These are phyloP conservation scores for Eubasilissa regina DNA, from an alignment of 1,140 invertebrate genomes.

Conservation along the genomic window DNA sequence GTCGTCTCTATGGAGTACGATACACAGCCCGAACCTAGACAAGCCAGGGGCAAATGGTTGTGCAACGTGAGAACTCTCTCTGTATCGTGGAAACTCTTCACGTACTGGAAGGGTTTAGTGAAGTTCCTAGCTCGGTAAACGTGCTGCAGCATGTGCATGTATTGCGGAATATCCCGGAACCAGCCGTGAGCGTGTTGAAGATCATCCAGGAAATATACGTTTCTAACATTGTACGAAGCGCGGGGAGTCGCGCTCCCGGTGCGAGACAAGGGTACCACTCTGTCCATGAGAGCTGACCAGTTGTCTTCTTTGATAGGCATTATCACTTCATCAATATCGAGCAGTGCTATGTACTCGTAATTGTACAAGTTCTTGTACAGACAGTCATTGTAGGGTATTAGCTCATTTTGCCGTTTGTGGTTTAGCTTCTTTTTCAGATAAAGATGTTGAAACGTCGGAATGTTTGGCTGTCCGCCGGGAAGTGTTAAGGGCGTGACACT, in stretches of 20 bases:
- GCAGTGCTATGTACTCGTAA: conserved; percentile 91
- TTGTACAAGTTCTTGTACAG: conserved; percentile 93
- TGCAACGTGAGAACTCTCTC: conserved; percentile 90
- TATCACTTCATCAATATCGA: conserved; percentile 96
- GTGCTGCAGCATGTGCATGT: conserved; percentile 96
- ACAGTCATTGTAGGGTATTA: conserved; percentile 98
- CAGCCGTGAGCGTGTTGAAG: conserved; percentile 86
- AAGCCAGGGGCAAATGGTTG: conserved; percentile 94
- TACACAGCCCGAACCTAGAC: conserved; percentile 87
- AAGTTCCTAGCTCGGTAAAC: conserved; percentile 92
- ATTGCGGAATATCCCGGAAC: conserved; percentile 88
- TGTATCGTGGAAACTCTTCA: conserved; percentile 95
- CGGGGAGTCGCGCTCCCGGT: conserved; percentile 81
- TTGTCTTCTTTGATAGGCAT: conserved; percentile 87
- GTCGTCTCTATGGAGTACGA: conserved; percentile 88
- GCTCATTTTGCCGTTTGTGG: conserved; percentile 94
- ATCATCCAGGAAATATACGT: conserved; percentile 96
- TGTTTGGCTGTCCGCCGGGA: conserved; percentile 92
- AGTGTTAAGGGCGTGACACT: conserved; percentile 90
- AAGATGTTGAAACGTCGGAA: conserved; percentile 89
- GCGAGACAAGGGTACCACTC: conserved; percentile 81
- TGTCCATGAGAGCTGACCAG: conserved; percentile 88
- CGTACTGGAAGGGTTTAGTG: conserved; percentile 93
- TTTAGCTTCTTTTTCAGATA: conserved; percentile 92
- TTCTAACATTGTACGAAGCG: conserved; percentile 91